Evolutionary conservation across 1,140 invertebrate genomes (phyloP).

Genomic region (Zaprionus lachaisei): DNA sequence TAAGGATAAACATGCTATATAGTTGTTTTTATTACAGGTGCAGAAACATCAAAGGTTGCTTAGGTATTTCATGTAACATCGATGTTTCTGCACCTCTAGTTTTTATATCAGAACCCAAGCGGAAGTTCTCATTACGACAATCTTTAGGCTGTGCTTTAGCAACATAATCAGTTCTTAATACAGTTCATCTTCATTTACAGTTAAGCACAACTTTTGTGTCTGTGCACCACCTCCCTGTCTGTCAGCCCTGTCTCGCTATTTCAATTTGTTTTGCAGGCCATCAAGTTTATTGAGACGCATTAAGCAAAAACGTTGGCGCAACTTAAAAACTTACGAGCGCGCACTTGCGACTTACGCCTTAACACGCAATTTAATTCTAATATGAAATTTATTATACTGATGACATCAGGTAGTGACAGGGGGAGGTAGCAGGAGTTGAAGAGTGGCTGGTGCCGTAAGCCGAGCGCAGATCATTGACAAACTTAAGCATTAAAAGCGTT

Average conservation of each 20-base stretch:
- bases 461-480: slow-evolving; percentile 47
- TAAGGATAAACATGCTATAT: too few species aligned
- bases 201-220: not conserved
- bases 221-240: not conserved
- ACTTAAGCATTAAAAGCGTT: slow-evolving; percentile 68
- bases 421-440: not conserved
- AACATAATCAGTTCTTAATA: not conserved
- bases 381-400: slow-evolving; percentile 67
- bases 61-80: too few species aligned
- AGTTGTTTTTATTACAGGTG: too few species aligned
- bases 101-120: too few species aligned
- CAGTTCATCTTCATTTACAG: not conserved
- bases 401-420: slow-evolving; percentile 36
- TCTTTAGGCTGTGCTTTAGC: not conserved
- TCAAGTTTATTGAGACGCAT: slow-evolving; percentile 62
- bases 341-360: slow-evolving; percentile 51
- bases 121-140: too few species aligned
- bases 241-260: not conserved
- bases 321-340: slow-evolving; percentile 56
- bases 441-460: not conserved
- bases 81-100: too few species aligned
- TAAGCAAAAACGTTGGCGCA: slow-evolving; percentile 41
- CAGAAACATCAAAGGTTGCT: too few species aligned
- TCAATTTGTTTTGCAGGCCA: slow-evolving; percentile 1
- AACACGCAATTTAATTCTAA: slow-evolving; percentile 79